phyloP scores from a whole-genome alignment of 2,113 vertebrate genomes.

The Zootoca vivipara region DNA sequence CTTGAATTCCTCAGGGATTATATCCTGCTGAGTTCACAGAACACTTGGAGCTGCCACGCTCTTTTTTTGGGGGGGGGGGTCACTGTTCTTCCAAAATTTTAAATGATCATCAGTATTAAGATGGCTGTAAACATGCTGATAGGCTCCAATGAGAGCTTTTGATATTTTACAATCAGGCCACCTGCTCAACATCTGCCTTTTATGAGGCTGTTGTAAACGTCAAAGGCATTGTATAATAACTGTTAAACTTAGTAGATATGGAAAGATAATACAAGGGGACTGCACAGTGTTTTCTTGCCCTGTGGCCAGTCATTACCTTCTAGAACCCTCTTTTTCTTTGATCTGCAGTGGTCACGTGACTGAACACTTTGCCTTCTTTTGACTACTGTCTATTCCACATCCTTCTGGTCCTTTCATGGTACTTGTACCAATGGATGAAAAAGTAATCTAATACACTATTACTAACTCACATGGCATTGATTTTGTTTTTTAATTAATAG shows the following conservation, averaged over 20 bases:
- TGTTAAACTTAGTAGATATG: background rate
- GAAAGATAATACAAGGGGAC: background rate
- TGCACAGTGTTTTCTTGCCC: background rate
- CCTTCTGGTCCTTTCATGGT: background rate
- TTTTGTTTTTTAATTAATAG: background rate
- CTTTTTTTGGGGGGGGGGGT: background rate
- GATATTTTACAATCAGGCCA: constrained; percentile 8
- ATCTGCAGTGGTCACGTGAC: background rate
- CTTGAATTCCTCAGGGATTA: constrained; percentile 11
- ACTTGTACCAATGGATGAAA: background rate
- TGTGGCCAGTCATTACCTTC: background rate
- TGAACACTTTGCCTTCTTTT: background rate
- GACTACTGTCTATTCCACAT: background rate
- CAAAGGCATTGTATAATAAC: background rate
- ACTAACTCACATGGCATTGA: too few relatives aligned
- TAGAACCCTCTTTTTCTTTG: background rate
- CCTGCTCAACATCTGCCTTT: background rate
- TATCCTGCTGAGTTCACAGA: constrained; percentile 19
- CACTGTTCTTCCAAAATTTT: constrained; percentile 2
- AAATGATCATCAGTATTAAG: background rate
- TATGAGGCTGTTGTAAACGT: background rate
- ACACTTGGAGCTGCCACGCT: background rate
- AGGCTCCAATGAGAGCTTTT: constrained; percentile 2
- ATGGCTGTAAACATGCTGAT: background rate
- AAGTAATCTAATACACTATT: background rate